Evolutionary conservation across 2,888 invertebrate species (phyloP).

Genomic region (Phortica okadai): DNA sequence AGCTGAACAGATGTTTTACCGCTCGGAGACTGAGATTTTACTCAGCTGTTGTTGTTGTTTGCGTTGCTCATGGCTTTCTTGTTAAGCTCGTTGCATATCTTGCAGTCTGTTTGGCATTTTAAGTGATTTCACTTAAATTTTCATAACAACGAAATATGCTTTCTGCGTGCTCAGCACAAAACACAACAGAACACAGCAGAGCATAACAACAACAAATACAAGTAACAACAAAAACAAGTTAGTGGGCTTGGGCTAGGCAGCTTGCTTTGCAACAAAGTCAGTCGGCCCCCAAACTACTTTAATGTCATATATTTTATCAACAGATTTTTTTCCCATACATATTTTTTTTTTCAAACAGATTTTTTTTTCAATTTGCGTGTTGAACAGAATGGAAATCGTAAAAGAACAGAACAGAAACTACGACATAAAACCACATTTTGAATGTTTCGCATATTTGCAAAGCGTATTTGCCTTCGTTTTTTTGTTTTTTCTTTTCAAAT

Average conservation of each 20-base stretch:
- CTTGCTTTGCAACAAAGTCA: not conserved
- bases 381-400: not conserved
- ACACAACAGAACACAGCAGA: conserved; percentile 31
- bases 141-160: conserved; percentile 68
- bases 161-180: conserved; percentile 59
- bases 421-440: conserved; percentile 62
- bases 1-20: conserved; percentile 8
- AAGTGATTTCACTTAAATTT: conserved; percentile 73
- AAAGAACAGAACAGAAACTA: conserved; percentile 28
- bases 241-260: not conserved
- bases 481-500: conserved; percentile 50
- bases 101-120: conserved; percentile 65
- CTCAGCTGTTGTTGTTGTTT: not conserved
- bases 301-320: conserved; percentile 64
- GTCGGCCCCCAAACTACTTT: conserved; percentile 43
- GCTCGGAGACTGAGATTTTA: conserved; percentile 8
- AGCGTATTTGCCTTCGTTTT: conserved; percentile 55
- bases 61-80: not conserved
- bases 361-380: conserved; percentile 34
- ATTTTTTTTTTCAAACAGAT: conserved; percentile 42
- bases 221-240: conserved; percentile 8
- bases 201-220: conserved; percentile 24
- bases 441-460: conserved; percentile 59
- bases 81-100: conserved; percentile 51
- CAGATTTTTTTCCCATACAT: conserved; percentile 43